Evolutionary conservation across 2,113 vertebrate species (phyloP).

Genomic region (Craseonycteris thonglongyai): DNA sequence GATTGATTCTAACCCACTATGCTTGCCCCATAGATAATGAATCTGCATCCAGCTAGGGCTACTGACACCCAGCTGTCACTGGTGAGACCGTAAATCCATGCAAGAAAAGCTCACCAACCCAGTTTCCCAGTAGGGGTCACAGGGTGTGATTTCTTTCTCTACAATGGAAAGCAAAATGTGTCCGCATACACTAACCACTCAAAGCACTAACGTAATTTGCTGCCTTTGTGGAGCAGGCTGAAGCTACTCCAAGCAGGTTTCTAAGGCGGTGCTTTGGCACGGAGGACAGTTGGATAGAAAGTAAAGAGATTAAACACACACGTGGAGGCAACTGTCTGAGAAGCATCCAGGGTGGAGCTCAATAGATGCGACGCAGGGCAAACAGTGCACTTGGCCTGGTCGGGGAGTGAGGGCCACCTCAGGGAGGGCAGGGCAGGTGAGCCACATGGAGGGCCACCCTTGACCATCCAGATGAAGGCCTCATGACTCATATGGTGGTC

Average conservation of each 20-base stretch:
- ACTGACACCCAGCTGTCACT: rapidly evolving
- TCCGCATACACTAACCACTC: rapidly evolving
- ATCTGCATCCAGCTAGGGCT: not conserved
- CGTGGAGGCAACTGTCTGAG: not conserved
- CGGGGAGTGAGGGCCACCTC: rapidly evolving
- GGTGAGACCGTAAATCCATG: not conserved
- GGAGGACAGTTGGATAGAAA: not conserved
- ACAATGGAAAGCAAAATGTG: not conserved
- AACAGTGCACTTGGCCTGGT: rapidly evolving
- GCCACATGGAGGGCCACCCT: too few species aligned
- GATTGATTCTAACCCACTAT: not conserved
- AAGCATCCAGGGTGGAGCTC: too few species aligned
- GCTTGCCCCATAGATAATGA: not conserved
- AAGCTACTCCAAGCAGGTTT: not conserved
- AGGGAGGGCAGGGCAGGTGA: rapidly evolving
- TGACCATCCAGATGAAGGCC: not conserved
- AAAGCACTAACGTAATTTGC: not conserved
- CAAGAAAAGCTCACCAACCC: not conserved
- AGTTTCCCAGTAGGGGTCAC: not conserved
- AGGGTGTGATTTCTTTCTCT: not conserved
- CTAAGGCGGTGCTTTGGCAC: not conserved
- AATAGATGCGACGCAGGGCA: rapidly evolving
- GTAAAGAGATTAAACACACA: not conserved
- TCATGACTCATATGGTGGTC: not conserved
- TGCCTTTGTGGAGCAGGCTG: not conserved